A percentile compares a stretch with the other conserved stretches of the same genome.
Evolutionary conservation across 2,797 vertebrate species (phyloP).

Genomic region (Thaleichthys pacificus): DNA sequence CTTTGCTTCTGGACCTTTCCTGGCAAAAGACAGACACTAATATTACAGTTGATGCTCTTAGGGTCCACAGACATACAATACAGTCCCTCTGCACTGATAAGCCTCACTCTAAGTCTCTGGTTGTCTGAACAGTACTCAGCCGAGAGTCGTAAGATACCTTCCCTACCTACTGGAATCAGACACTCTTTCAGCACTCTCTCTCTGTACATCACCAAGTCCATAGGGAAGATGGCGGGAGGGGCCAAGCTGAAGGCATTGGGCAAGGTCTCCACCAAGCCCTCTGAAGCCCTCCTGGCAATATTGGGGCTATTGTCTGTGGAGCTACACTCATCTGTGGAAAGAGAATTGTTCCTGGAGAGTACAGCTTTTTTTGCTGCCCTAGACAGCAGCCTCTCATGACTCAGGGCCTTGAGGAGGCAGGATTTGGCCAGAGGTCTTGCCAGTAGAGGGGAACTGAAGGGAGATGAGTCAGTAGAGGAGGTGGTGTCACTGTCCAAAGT

Average conservation of each 20-base stretch:
- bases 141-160: slow-evolving; percentile 67
- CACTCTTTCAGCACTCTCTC: slow-evolving; percentile 62
- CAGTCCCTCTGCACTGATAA: slow-evolving; percentile 74
- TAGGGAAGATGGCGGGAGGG: slow-evolving; percentile 62
- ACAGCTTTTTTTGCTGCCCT: slow-evolving; percentile 53
- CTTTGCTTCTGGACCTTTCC: slow-evolving; percentile 84
- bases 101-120: slow-evolving; percentile 74
- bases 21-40: slow-evolving; percentile 60
- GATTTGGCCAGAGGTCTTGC: slow-evolving; percentile 52
- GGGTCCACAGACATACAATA: slow-evolving; percentile 60
- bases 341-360: slow-evolving; percentile 68
- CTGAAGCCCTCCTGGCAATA: slow-evolving; percentile 65
- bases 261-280: slow-evolving; percentile 54
- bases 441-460: slow-evolving; percentile 66
- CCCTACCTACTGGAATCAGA: slow-evolving; percentile 46
- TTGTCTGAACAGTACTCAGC: slow-evolving; percentile 72
- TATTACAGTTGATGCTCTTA: slow-evolving; percentile 72
- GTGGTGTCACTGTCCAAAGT: slow-evolving; percentile 73
- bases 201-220: slow-evolving; percentile 54
- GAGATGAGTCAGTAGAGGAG: slow-evolving; percentile 72
- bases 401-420: slow-evolving; percentile 64
- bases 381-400: slow-evolving; percentile 68
- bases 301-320: slow-evolving; percentile 81
- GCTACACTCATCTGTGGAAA: slow-evolving; percentile 80
- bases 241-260: slow-evolving; percentile 41